Base-by-base conservation (phyloP, 30 jellyfish, hydroid and myxozoan species). In the Chironex yamaguchii region DNA sequence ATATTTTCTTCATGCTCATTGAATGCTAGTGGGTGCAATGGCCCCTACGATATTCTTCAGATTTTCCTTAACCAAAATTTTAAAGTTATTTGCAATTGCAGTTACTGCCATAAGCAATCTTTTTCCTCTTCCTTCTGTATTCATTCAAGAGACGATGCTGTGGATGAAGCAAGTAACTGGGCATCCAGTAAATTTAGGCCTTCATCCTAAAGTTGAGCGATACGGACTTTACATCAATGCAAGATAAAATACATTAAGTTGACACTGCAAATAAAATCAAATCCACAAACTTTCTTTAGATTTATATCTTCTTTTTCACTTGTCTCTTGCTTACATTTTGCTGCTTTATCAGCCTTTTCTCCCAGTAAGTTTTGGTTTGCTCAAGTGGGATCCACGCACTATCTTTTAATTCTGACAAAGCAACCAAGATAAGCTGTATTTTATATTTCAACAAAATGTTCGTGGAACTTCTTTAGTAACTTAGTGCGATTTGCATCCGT, bases 171-270 rank as follows among this genome's bases (percentile, higher is more conserved):
- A n/a, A n/a, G n/a, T n/a, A n/a, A n/a, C n/a, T n/a, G n/a, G n/a
- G n/a, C n/a, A n/a, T n/a, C n/a, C n/a, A n/a, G n/a, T n/a, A n/a
- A 68, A 68, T 68, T 68, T 63, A 68, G 33, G 36, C 76, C 77
- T 68, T 68, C 82, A 68, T 68, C 82, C 36, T 68, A 66, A 20
- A 68, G 82, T 66, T 68, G 82, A 66, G 36, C 82, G 36, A 68
- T 68, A 30, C 33, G 29, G 1, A 68, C 82, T 68, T 4, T 68
- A 35, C 82, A 68, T 68, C 82, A 30, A 34, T 31, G 82, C 82
- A n/a, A 30, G 1, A 68, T 33, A 66, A 68, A 68, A 29, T 66
- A 30, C 82, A 29, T 68, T 42, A 64, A 54, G 72, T 65, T 54
- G 67, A 66, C 27, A 64, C 77, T 64, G 28, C 30, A 64, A 50